Evolutionary conservation across 2,113 vertebrate species (phyloP), one percentile per base, ranked within the genome.

Genomic region (Pipra filicauda): DNA sequence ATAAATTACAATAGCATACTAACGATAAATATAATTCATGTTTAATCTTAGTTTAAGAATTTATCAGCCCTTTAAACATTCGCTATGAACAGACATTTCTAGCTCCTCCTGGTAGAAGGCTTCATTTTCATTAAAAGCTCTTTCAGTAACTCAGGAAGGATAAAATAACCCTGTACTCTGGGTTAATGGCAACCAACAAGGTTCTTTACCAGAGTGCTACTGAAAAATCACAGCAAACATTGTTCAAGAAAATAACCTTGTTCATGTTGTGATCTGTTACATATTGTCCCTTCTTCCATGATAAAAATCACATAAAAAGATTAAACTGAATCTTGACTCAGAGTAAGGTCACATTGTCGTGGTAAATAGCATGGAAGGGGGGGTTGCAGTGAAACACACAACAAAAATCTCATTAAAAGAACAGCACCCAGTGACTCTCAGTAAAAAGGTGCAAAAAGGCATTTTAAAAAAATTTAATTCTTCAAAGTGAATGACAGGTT

Each of bases 191-290:
- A 89, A 35, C 16, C 18, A 81, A 67, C 49, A 90, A 48, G 16
- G 37, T 65, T 80, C 48, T 73, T 33, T 49, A 74, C 31, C 52
- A 61, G 15, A 7, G 4, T 7, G 17, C 31, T 72, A 70, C 27
- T 58, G 55, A 93, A 94, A 93, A 81, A 91, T 58, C 64, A 72
- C 8, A 74, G 43, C 14, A 90, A 94, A 86, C 23, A 66, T 43
- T 62, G n/a, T 90, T 78, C 31, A 70, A 24, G 75, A 89, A 95
- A 88, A 92, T 70, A 79, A 69, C 49, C 30, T 95, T 88, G 46
- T 54, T 76, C 83, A 39, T 39, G 11, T 31, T 69, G 15, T 85
- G 49, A 89, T 86, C 16, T 89, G 80, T 39, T 88, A 64, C 16
- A 71, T 30, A 55, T 37, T 92, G 67, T 59, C 58, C 33, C 89